Evolutionary conservation across 2,888 invertebrate species (phyloP), one percentile per base, ranked within the genome.

Genomic region (Apodemia hepburni): DNA sequence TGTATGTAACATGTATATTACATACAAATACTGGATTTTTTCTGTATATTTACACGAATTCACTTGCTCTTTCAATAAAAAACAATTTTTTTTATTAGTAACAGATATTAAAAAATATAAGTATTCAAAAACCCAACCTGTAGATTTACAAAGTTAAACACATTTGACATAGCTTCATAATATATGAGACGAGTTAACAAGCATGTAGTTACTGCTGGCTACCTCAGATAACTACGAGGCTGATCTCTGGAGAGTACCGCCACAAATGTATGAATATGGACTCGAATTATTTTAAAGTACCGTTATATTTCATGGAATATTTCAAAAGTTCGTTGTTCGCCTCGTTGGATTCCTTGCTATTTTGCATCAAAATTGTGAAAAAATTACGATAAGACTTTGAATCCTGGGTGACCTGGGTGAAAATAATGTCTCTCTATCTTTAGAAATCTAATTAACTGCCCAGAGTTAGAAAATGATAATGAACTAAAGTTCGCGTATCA

Each of bases 111-210:
- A 61, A 22, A 22, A 33, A 59, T 59, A 59, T 59, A n/a, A 33
- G 15, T 49, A 49, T 7, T 47, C 61, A 7, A 29, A 33, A 65
- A 45, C 87, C 18, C 49, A 81, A 5, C 72, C 86, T 82, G 74
- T 87, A 81, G 49, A 58, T 18, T 27, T 61, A 38, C 65, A 65
- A 72, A 71, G 71, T 71, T 75, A 75, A 75, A 74, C 80, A 84
- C 80, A 84, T 88, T 87, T 87, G 88, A 89, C 87, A 84, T 77
- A 82, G 77, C 82, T 89, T 79, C 87, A 90, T 90, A 89, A 89
- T 88, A 85, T 81, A 90, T 89, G 89, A 88, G 88, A 84, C 73
- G 87, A 88, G 87, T 86, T 90, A 90, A 89, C 89, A 87, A 87
- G 89, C 89, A 82, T 83, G 85, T 85, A 86, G 85, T 82, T 83